These are phyloP conservation scores for Acanthiza pusilla DNA, from an alignment of 2,797 vertebrate species.

Conservation along the genomic window DNA sequence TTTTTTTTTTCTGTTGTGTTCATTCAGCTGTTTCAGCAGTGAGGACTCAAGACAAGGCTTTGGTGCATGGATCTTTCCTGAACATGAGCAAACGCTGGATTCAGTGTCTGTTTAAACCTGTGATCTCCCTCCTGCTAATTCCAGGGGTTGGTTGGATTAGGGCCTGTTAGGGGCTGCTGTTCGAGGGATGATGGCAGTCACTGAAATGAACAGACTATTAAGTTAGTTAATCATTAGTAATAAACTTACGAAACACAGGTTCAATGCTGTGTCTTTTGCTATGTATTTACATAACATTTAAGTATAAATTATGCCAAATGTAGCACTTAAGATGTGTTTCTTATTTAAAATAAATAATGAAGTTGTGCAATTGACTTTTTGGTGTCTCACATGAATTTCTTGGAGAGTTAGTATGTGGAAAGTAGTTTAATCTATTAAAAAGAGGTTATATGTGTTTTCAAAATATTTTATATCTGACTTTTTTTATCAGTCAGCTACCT, in stretches of 20 bases:
- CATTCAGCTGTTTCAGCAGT: conserved; percentile 17
- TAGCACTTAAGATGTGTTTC: background rate
- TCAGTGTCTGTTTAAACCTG: background rate
- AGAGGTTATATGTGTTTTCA: background rate
- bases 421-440: background rate
- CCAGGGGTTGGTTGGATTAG: background rate
- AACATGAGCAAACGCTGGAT: background rate
- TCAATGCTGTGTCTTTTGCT: background rate
- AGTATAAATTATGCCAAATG: background rate
- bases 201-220: background rate
- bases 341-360: background rate
- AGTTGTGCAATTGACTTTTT: background rate
- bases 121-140: background rate
- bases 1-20: background rate
- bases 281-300: background rate
- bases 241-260: background rate
- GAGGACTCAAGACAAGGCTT: background rate
- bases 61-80: background rate
- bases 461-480: background rate
- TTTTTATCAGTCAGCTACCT: background rate
- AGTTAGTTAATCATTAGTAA: background rate
- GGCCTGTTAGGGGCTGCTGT: conserved; percentile 6
- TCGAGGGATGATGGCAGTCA: conserved; percentile 34
- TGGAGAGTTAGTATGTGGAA: background rate
- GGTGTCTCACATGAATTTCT: background rate